Percentiles rank a stretch among this genome's conserved stretches.
Conservation (phyloP, 2,888 invertebrate genomes). For the Coenonympha glycerion region DNA sequence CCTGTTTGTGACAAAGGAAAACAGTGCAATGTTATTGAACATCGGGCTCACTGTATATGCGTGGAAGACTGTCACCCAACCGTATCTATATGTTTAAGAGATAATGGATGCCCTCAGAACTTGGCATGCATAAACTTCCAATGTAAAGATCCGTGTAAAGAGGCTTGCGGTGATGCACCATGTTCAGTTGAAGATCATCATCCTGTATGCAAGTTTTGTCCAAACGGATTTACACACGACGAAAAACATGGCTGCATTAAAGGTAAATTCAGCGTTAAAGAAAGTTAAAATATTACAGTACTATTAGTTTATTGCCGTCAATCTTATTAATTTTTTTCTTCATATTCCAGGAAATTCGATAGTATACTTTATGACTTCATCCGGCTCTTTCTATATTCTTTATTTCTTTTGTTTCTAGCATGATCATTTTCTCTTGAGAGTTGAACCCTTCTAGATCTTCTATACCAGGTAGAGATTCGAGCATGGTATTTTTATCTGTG, state of each 20-base stretch:
- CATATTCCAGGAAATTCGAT: conserved; percentile 73
- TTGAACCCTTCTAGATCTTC: conserved; percentile 66
- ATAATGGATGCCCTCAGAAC: conserved; percentile 89
- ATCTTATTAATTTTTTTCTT: conserved; percentile 74
- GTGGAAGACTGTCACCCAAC: conserved; percentile 90
- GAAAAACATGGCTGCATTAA: conserved; percentile 95
- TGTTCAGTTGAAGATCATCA: conserved; percentile 96
- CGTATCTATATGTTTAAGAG: conserved; percentile 90
- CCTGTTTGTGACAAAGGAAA: conserved; percentile 87
- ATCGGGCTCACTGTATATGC: conserved; percentile 90
- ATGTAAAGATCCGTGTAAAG: conserved; percentile 92
- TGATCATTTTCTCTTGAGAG: conserved; percentile 67
- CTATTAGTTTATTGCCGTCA: conserved; percentile 57
- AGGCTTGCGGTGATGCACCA: conserved; percentile 90
- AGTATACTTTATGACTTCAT: conserved; percentile 70
- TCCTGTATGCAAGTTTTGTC: conserved; percentile 97
- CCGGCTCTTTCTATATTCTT: conserved; percentile 63
- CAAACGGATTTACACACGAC: conserved; percentile 93
- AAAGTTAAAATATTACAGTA: conserved; percentile 47
- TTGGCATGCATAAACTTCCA: conserved; percentile 91
- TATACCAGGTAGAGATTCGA: conserved; percentile 69
- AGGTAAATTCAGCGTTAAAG: conserved; percentile 82
- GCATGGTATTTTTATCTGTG: conserved; percentile 59
- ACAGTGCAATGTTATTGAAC: conserved; percentile 90
- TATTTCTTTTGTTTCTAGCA: conserved; percentile 61